Evolutionary conservation across 2,888 invertebrate genomes (phyloP), one percentile per base, ranked within the genome.

Genomic region (Volucella inflata): DNA sequence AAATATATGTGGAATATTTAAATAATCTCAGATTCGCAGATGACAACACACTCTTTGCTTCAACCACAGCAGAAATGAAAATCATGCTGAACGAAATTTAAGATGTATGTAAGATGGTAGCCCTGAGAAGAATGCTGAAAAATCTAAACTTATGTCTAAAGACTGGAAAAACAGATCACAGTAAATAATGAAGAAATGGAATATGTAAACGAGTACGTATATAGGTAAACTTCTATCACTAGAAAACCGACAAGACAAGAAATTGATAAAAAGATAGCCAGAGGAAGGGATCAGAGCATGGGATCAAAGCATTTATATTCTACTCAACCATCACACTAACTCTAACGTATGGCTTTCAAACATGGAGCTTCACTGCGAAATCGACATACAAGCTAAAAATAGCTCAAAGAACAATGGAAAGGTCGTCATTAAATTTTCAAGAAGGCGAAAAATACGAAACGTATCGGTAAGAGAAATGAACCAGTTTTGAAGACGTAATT

Each of bases 1-100:
- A 21, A 21, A 2, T 21, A 3, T 2, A 2, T 6, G 6, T 1
- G 1, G 36, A 55, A 55, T 55, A 55, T 30, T 36, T 55, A 12
- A 55, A 55, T 36, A 55, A 55, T 17, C 36, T 55, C 1, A 55
- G 12, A 55, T 55, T 55, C 36, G 55, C 55, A 30, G 55, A 55
- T 17, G 55, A 55, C 17, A 55, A 36, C 8, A 12, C 21, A n/a
- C 21, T 55, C 1, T 55, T 55, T n/a, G n/a, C 55, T 55, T 50
- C 48, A 50, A 16, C 17, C 2, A 55, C n/a, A 55, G 2, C 55
- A 55, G 55, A 55, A 55, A 55, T 55, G 55, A 55, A 55, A 55
- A 17, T 12, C 36, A 12, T 55, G 30, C 0, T 30, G 0, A 30
- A 30, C 11, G 21, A 55, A 21, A 4, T 21, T 4, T 1, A 21